phyloP scores from a whole-genome alignment of 2,797 vertebrate genomes.

The Epinephelus malabaricus region DNA sequence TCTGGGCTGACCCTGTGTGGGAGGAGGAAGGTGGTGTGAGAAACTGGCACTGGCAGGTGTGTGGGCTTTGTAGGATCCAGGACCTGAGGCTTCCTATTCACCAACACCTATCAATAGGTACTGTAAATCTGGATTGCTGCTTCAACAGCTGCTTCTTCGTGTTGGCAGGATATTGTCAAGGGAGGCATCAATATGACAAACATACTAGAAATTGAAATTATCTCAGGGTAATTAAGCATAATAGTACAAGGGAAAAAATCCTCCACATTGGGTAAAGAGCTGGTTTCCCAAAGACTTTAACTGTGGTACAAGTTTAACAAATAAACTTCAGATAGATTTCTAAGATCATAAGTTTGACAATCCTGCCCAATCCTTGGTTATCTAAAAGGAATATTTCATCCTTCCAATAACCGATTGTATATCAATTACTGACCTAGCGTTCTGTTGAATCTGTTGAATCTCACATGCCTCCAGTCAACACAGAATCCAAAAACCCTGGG shows the following conservation, averaged over 20 bases:
- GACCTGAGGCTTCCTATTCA: slow-evolving; percentile 28
- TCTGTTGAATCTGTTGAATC: too few species aligned
- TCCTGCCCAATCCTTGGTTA: neutral
- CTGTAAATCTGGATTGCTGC: slow-evolving; percentile 2
- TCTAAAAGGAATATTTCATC: neutral
- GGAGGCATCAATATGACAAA: neutral
- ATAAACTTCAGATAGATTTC: neutral
- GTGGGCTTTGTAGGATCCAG: slow-evolving; percentile 33
- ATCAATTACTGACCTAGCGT: too few species aligned
- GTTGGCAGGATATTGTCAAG: neutral
- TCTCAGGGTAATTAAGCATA: neutral
- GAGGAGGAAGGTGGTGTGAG: slow-evolving; percentile 40
- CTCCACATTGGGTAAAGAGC: neutral
- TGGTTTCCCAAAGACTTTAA: neutral
- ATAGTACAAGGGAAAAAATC: neutral
- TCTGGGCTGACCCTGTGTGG: slow-evolving; percentile 55
- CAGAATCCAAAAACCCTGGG: too few species aligned
- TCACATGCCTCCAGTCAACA: too few species aligned
- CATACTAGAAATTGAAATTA: neutral
- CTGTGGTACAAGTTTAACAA: neutral
- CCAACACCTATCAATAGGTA: slow-evolving; percentile 25
- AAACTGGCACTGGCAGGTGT: slow-evolving; percentile 30
- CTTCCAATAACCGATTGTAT: too few species aligned
- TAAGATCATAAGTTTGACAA: neutral
- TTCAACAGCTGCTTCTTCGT: neutral